A percentile compares a stretch with the other conserved stretches of the same genome.
These are phyloP conservation scores for Pheosia tremula DNA, from an alignment of 2,888 invertebrate species.

Conservation along the genomic window DNA sequence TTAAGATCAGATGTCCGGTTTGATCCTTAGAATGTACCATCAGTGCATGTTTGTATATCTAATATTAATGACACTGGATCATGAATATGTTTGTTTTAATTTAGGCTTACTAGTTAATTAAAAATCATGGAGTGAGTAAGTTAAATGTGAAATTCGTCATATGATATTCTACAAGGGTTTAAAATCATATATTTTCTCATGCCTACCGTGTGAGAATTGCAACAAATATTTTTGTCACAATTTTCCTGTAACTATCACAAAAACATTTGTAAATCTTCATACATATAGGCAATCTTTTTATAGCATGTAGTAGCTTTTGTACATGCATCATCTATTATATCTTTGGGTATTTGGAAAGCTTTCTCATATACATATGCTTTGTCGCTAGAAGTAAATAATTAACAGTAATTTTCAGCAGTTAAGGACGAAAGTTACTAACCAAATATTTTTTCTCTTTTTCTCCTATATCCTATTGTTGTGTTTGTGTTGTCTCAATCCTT, in stretches of 20 bases:
- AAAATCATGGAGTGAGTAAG: not conserved
- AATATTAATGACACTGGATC: slow-evolving; percentile 36
- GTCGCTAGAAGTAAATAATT: not conserved
- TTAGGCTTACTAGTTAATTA: not conserved
- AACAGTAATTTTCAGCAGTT: not conserved
- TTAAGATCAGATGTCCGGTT: slow-evolving; percentile 14
- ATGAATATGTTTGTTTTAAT: slow-evolving; percentile 16
- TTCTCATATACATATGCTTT: slow-evolving; percentile 1
- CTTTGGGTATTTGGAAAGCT: slow-evolving; percentile 12
- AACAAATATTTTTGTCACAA: not conserved
- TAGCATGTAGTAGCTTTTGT: too few species aligned
- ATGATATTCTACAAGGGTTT: not conserved
- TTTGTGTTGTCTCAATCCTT: slow-evolving; percentile 37
- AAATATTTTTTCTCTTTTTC: slow-evolving; percentile 46
- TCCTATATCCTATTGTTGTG: slow-evolving; percentile 53
- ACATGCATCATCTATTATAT: too few species aligned
- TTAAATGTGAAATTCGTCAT: not conserved
- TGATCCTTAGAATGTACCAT: slow-evolving; percentile 20
- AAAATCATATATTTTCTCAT: not conserved
- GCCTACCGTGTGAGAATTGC: not conserved
- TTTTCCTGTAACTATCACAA: not conserved
- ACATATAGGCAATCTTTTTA: too few species aligned
- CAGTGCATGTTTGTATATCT: slow-evolving; percentile 24
- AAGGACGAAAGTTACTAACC: slow-evolving; percentile 57
- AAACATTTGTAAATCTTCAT: too few species aligned